These are phyloP conservation scores for Origma solitaria DNA, from an alignment of 2,113 vertebrate genomes.

Conservation along the genomic window DNA sequence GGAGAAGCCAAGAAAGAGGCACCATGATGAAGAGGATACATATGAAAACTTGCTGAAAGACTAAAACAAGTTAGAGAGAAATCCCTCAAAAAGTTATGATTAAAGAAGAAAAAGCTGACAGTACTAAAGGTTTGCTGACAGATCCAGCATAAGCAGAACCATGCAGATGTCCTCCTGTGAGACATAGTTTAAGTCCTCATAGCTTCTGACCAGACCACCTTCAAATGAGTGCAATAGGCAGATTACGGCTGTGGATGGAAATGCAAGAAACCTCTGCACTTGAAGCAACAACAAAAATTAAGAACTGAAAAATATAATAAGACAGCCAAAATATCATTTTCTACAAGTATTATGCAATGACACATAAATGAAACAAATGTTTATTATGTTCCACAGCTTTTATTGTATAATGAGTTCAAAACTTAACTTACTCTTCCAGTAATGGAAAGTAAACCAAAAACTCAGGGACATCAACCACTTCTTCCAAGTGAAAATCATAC, in stretches of 20 bases:
- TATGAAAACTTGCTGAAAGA: background rate
- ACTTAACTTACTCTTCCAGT: conserved; percentile 84
- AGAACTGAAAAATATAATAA: background rate
- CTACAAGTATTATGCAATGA: background rate
- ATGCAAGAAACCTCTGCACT: background rate
- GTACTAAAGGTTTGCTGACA: background rate
- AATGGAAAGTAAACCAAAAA: conserved; percentile 97
- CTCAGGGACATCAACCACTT: conserved; percentile 93
- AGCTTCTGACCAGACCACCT: background rate
- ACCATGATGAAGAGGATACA: background rate
- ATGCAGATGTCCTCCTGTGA: background rate
- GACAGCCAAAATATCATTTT: background rate
- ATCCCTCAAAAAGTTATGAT: background rate
- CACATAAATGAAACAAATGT: background rate
- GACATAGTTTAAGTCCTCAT: background rate
- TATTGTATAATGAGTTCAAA: background rate
- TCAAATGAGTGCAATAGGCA: background rate
- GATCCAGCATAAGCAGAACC: background rate
- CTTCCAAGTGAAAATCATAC: conserved; percentile 95
- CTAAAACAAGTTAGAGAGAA: background rate
- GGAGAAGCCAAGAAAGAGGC: background rate
- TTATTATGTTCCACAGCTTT: background rate
- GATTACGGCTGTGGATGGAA: background rate
- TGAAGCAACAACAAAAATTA: background rate
- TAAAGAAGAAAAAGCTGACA: background rate